These are phyloP conservation scores for Drosophila borealis DNA, from an alignment of 2,888 invertebrate species.

Conservation along the genomic window DNA sequence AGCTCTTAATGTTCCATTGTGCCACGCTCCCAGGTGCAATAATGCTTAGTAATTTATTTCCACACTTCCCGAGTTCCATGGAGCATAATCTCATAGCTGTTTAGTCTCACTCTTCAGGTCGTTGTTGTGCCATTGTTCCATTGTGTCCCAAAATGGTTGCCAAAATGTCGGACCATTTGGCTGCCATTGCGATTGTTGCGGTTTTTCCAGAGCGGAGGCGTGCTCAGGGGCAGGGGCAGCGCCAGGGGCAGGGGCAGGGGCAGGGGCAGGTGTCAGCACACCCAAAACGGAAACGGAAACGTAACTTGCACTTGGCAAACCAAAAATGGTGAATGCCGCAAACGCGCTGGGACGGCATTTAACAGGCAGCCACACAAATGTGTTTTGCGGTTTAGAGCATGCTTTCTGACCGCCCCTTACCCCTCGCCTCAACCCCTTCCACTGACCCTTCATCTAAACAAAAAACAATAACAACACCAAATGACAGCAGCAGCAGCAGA, in stretches of 20 bases:
- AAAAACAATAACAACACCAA: conserved; percentile 3
- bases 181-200: conserved; percentile 16
- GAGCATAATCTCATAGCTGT: background rate
- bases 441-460: background rate
- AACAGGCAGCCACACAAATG: conserved; percentile 15
- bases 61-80: no score
- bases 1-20: background rate
- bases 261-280: conserved; percentile 40
- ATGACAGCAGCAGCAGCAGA: conserved; percentile 10
- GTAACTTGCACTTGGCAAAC: conserved; percentile 44
- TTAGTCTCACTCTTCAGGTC: background rate
- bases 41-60: no score
- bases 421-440: background rate
- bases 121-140: background rate
- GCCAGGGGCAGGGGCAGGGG: background rate
- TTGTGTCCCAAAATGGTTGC: background rate
- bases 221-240: background rate
- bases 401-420: conserved; percentile 3
- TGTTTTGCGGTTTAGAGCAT: conserved; percentile 45
- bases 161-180: conserved; percentile 30
- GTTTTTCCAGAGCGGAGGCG: background rate
- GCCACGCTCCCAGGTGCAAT: background rate
- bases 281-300: conserved; percentile 57
- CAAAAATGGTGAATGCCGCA: conserved; percentile 39
- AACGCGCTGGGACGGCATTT: conserved; percentile 17